Evolutionary conservation across 1,140 invertebrate genomes (phyloP), one percentile per base, ranked within the genome.

Genomic region (Coboldia fuscipes): DNA sequence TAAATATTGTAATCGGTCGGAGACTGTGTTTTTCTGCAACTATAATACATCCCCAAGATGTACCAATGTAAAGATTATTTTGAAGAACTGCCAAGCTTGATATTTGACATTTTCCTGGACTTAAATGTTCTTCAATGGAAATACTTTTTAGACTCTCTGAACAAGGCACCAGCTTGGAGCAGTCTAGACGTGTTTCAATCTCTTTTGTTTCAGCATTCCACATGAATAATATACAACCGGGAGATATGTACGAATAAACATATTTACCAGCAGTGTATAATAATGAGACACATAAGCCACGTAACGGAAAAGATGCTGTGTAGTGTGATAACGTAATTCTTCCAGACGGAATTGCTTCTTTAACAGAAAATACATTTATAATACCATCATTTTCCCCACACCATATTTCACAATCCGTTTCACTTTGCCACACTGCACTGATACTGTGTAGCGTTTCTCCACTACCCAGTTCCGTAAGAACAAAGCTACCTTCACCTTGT

Each of bases 141-240:
- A 90, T 89, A 10, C 84, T 88, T 45, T 86, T 81, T 12, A 93
- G 57, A 45, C 80, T 86, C 54, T 93, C 86, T 2, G 82, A 88
- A 48, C 84, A 89, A 12, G 86, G 86, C 33, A 81, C 73, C 34
- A 93, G 58, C 57, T 90, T 90, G 2, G 82, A 86, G 61, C 85
- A 89, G 55, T 93, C 85, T 30, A 93, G 57, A 42, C 82, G 77
- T 42, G 82, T 80, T 2, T 77, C 51, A 36, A 84, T 72, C 16
- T 56, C 60, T 40, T 72, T 66, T 0, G 62, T 63, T 18, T 54
- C 48, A 12, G 64, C 54, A 43, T 81, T 72, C 82, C 83, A 90
- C 47, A 85, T 79, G 52, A 84, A 85, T 14, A 89, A 75, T 33
- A 81, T 65, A 54, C 75, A 82, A 14, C 79, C 79, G 42, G 65